Evolutionary conservation across 2,113 vertebrate genomes (phyloP), one percentile per base, ranked within the genome.

Genomic region (Leucoraja erinaceus): DNA sequence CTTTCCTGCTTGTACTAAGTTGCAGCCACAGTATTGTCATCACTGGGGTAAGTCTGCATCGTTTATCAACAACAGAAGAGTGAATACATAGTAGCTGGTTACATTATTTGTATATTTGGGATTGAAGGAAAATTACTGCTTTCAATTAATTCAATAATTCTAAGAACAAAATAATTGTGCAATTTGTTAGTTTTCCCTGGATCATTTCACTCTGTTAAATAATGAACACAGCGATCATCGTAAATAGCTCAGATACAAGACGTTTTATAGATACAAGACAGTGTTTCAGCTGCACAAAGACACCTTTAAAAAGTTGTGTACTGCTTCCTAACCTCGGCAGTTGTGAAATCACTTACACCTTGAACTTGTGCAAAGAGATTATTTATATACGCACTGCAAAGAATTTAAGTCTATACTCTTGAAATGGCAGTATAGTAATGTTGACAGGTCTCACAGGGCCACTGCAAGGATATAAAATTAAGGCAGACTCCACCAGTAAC

Each of bases 41-140:
- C 94, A 97, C 97, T 22, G 97, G 96, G 96, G 97, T 97, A 95
- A 97, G 97, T 94, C 22, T 68, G 59, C 59, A 31, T 88, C 5
- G 38, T 31, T 88, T 63, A 28, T n/a, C 14, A 61, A n/a, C 61
- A 14, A 2, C 22, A 5, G 59, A 84, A n/a, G 10, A 28, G 56
- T 61, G 12, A 28, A n/a, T 84, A 88, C 16, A 63, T 66, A n/a
- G n/a, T n/a, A 63, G 28, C 33, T n/a, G 63, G 12, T 63, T 14
- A 66, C 63, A 63, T 63, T 18, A 88, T 88, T 88, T 66, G 31
- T 63, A 18, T 66, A 63, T 66, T 16, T 61, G 31, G 11, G 59
- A 88, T 63, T 83, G 25, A 83, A 25, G 7, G 22, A 59, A 77
- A 77, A 77, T 33, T 14, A 33, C 16, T 28, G 10, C 20, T 47